Evolutionary conservation across 92 coral and sea anemone species (phyloP).

Genomic region (Palythoa grandis): DNA sequence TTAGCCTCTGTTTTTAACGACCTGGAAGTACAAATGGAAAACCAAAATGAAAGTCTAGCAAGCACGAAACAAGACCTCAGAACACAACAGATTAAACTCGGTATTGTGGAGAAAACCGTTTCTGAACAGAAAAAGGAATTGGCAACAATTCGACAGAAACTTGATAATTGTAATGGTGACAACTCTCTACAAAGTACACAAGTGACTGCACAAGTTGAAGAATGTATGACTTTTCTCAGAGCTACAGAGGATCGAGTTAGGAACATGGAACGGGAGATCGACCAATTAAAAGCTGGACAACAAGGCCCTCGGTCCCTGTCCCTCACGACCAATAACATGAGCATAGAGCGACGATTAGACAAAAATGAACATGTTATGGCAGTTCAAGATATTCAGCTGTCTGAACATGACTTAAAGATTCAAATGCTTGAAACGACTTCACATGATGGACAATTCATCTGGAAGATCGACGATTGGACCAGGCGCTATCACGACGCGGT

Average conservation of each 20-base stretch:
- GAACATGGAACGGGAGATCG: constrained; percentile 44
- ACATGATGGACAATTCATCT: constrained; percentile 73
- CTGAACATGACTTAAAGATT: constrained; percentile 65
- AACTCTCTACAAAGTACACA: neutral
- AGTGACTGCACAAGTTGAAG: constrained; percentile 48
- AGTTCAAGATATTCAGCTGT: constrained; percentile 65
- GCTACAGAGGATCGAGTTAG: constrained; percentile 24
- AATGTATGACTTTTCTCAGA: constrained; percentile 34
- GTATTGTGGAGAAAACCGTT: constrained; percentile 30
- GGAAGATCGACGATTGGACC: constrained; percentile 84
- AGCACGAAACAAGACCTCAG: constrained; percentile 53
- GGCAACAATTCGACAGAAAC: constrained; percentile 8
- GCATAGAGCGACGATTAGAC: constrained; percentile 58
- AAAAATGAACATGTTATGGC: constrained; percentile 68
- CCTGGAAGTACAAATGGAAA: constrained; percentile 37
- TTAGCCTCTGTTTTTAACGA: constrained; percentile 20
- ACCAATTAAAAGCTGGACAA: constrained; percentile 14
- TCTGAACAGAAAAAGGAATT: constrained; percentile 35
- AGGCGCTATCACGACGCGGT: constrained; percentile 74
- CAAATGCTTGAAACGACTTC: constrained; percentile 61
- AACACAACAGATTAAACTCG: constrained; percentile 55
- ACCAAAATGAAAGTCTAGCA: constrained; percentile 60
- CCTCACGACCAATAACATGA: neutral
- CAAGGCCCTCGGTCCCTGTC: neutral
- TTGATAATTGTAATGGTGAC: neutral